Evolutionary conservation across 1,140 invertebrate species (phyloP), one percentile per base, ranked within the genome.

Genomic region (Heterodera carotae): DNA sequence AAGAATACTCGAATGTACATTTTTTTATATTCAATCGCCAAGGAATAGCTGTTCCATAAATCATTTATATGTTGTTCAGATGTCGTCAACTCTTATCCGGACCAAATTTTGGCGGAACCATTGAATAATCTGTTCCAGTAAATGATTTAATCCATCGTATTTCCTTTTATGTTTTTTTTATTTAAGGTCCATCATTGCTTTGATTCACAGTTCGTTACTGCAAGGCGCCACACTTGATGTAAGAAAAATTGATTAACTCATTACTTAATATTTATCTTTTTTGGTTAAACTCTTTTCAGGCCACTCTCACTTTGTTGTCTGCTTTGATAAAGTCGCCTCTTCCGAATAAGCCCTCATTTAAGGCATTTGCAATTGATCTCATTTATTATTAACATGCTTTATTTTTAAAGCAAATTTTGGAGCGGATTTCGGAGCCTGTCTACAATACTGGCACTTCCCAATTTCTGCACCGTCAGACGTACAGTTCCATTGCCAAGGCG

Each of bases 141-240:
- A 22, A 10, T 71, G 7, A 33, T 73, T 73, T 64, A 22, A 18
- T n/a, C 48, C 48, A 22, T 56, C 22, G 22, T 56, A 2, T 73
- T 62, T 64, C 29, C 5, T 2, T 73, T 73, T 74, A 15, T 6
- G 0, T 39, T 36, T 33, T 74, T 29, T 12, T 22, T 22, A 15
- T 3, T 59, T 4, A 34, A 74, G 72, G n/a, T 33, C 80, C 1
- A 25, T 83, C 3, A 78, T 81, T 60, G 10, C 5, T 7, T 22
- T 98, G 53, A 93, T 96, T 1, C 92, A 93, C 86, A 97, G 95
- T 27, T 95, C 96, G 7, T 90, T 99, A 15, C 90, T 98, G 64
- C 95, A 92, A 89, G 92, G 94, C 67, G 92, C 93, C 22, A 94
- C 95, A 3, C 90, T 97, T 33, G 92, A 92, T 84, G 93, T 95